These are phyloP conservation scores for Chrysomallon squamiferum DNA, from an alignment of 1,140 invertebrate species.

Conservation along the genomic window DNA sequence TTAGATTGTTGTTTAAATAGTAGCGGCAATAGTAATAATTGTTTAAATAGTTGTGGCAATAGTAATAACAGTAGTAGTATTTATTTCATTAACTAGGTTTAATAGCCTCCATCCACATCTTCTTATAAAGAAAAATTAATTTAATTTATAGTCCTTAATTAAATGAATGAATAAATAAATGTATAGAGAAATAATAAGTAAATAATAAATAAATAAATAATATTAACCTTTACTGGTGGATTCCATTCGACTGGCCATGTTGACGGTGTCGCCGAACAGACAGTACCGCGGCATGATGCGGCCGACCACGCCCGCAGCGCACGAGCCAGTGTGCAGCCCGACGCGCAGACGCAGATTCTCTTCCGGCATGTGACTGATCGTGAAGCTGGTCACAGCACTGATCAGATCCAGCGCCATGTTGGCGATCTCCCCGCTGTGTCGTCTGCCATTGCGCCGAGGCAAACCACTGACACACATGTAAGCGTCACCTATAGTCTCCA, in stretches of 20 bases:
- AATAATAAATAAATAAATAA: no score
- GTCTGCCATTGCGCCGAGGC: conserved; percentile 79
- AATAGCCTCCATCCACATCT: no score
- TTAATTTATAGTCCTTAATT: no score
- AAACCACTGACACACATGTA: conserved; percentile 94
- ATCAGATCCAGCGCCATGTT: conserved; percentile 89
- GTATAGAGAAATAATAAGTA: no score
- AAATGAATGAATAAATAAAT: no score
- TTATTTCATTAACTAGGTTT: no score
- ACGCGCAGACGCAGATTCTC: conserved; percentile 85
- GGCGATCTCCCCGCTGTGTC: conserved; percentile 80
- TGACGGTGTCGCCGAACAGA: conserved; percentile 57
- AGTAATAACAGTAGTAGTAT: no score
- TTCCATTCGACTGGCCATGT: conserved; percentile 57
- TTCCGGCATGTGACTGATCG: conserved; percentile 79
- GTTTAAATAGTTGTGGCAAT: no score
- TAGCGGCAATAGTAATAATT: not conserved
- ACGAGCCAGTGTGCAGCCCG: conserved; percentile 84
- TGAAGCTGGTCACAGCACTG: conserved; percentile 83
- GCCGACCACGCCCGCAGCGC: conserved; percentile 59
- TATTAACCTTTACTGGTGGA: conserved; percentile 48
- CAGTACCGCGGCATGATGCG: conserved; percentile 55
- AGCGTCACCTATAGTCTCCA: conserved; percentile 74
- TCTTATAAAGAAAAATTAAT: no score
- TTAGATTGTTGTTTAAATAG: not conserved